Percentiles rank a stretch among this genome's conserved stretches.
Conservation (phyloP, 2,888 invertebrate genomes). For the Epiblema foenella region DNA sequence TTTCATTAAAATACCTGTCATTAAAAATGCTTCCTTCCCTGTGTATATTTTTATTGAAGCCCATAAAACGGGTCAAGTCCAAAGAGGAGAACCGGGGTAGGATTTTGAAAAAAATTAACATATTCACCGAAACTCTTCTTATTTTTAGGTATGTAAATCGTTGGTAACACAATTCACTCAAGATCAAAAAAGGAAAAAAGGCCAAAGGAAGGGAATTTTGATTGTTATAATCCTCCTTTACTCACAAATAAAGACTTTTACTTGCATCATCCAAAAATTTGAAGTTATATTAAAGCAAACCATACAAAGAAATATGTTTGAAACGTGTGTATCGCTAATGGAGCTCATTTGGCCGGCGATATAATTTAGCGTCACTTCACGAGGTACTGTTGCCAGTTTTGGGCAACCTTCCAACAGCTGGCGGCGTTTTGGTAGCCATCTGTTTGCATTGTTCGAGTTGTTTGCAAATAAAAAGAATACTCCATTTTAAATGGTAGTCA, state of each 20-base stretch:
- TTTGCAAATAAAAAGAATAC: constrained; percentile 39
- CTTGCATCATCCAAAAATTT: background rate
- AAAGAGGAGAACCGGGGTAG: too few relatives aligned
- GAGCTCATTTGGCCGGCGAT: constrained; percentile 35
- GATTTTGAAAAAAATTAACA: too few relatives aligned
- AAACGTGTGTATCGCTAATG: constrained; percentile 26
- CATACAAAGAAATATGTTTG: background rate
- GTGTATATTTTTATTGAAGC: too few relatives aligned
- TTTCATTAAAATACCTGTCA: too few relatives aligned
- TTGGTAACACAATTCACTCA: too few relatives aligned
- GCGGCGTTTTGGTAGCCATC: constrained; percentile 34
- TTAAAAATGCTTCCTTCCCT: too few relatives aligned
- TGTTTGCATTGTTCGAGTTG: constrained; percentile 38
- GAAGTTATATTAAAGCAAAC: background rate
- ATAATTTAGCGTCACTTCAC: constrained; percentile 26
- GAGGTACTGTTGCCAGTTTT: constrained; percentile 34
- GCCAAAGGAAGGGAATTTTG: too few relatives aligned
- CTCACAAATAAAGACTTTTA: background rate
- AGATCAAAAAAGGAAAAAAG: too few relatives aligned
- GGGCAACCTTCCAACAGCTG: constrained; percentile 43
- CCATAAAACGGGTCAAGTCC: too few relatives aligned
- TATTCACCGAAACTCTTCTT: too few relatives aligned
- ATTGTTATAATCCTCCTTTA: background rate
- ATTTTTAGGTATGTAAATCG: too few relatives aligned
- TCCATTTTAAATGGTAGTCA: background rate